Base-by-base conservation (phyloP, 2,797 vertebrate genomes). In the Amphiprion clarkii region DNA sequence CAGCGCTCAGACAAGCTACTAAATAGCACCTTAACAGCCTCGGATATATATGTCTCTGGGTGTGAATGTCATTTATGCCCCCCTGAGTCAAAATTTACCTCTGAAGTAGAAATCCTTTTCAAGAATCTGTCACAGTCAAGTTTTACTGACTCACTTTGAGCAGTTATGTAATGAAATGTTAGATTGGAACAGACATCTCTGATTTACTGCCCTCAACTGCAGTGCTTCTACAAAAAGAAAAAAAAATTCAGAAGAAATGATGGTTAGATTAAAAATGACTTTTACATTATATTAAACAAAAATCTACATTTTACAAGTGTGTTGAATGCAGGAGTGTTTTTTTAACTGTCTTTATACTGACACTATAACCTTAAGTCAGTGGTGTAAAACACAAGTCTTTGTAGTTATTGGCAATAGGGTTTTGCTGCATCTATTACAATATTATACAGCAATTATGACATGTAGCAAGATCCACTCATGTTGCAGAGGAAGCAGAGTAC, bases 61-160 rank as follows among this genome's bases (percentile, higher is more conserved):
- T 33, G 56, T 67, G 49, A 55, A 49, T 78, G 51, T 61, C 60
- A 56, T 74, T 74, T 72, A 56, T 67, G 73, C 40, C 21, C 68
- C 52, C 71, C 61, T 60, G 55, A 78, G 51, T 19, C 16, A 23
- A 78, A 73, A 36, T 69, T 29, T 78, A 58, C 8, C 42, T 68
- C 31, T 58, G 14, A 76, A 79, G 48, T 60, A 68, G 2, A 78
- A 59, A 66, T 66, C 42, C 53, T 78, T 23, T 72, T 27, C 25
- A 62, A 51, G 40, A 71, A 69, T 74, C 72, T 73, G 60, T 60
- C 62, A 69, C 29, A 44, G 66, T 44, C 17, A 19, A 23, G 46
- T 66, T 86, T 76, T 86, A 79, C 71, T 83, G 84, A 82, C 51
- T 87, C 73, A 77, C 58, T 61, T 31, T 3, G 12, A 79, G 52